Evolutionary conservation across 2,113 vertebrate species (phyloP), one percentile per base, ranked within the genome.

Genomic region (Solenodon paradoxus): DNA sequence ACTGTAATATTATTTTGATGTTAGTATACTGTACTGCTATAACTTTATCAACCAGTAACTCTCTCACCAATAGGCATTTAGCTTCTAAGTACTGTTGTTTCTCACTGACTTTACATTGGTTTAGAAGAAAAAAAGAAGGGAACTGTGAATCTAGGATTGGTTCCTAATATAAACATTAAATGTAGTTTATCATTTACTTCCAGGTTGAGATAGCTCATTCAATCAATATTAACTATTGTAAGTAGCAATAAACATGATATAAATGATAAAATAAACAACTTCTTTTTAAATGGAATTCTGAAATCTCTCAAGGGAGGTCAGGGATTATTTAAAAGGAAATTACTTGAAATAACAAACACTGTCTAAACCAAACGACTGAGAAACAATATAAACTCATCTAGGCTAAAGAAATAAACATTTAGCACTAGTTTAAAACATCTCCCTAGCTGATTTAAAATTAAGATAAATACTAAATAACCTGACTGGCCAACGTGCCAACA

Each of bases 291-390:
- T 92, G 93, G 79, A 92, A 42, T 92, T 80, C 64, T 88, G 45
- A 83, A 95, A 87, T 89, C 69, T 94, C 89, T 92, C 51, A 78
- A 94, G 88, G 71, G 47, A 93, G 17, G 32, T 68, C 85, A 72
- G 55, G 61, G 64, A 84, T 94, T 97, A 84, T 95, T 96, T 97
- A 92, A 87, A 78, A 89, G 83, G 88, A 96, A 97, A 94, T 88
- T 82, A 90, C 42, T 96, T 92, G 59, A 96, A 95, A 92, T 86
- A 93, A 94, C 90, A 90, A 96, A 96, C 81, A 94, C 8, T 47
- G 87, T 75, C 79, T 90, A 95, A 93, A 89, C 64, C 47, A 92
- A 97, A 95, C 79, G 93, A 79, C 66, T 9, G 3, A 64, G 68
- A 53, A 90, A 77, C 38, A 84, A 92, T 75, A 66, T 88, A 97